Evolutionary conservation across 2,888 invertebrate species (phyloP).

Genomic region (Agelastica alni): DNA sequence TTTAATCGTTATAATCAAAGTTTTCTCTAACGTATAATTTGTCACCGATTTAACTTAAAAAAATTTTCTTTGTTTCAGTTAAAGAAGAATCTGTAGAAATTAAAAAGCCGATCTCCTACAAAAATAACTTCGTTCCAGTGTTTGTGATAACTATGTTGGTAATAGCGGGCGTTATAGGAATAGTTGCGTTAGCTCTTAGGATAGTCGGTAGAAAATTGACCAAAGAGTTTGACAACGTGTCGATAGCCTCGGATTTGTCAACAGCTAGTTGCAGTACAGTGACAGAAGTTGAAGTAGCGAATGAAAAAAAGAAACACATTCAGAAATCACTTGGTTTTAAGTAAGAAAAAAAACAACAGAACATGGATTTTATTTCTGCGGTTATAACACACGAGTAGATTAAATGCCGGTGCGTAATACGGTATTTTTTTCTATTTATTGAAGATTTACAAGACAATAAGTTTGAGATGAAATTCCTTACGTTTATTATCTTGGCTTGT

Average conservation of each 20-base stretch:
- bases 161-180: constrained; percentile 63
- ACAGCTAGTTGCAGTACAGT: constrained; percentile 49
- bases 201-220: constrained; percentile 58
- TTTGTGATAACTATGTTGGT: constrained; percentile 62
- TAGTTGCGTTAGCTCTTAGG: constrained; percentile 62
- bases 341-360: constrained; percentile 15
- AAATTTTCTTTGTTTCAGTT: constrained; percentile 40
- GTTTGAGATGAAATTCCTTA: no score
- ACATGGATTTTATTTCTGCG: no score
- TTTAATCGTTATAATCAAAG: no score
- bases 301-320: constrained; percentile 28
- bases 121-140: constrained; percentile 42
- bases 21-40: no score
- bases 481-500: no score
- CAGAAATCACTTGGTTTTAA: constrained; percentile 2
- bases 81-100: constrained; percentile 38
- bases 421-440: no score
- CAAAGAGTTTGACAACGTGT: constrained; percentile 59
- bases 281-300: constrained; percentile 40
- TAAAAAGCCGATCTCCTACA: constrained; percentile 29
- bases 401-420: background rate
- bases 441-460: no score
- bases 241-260: constrained; percentile 48
- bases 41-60: no score
- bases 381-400: no score